A percentile compares a stretch with the other conserved stretches of the same genome.
Conservation (phyloP, 2,888 invertebrate genomes). For the Schizaphis graminum region DNA sequence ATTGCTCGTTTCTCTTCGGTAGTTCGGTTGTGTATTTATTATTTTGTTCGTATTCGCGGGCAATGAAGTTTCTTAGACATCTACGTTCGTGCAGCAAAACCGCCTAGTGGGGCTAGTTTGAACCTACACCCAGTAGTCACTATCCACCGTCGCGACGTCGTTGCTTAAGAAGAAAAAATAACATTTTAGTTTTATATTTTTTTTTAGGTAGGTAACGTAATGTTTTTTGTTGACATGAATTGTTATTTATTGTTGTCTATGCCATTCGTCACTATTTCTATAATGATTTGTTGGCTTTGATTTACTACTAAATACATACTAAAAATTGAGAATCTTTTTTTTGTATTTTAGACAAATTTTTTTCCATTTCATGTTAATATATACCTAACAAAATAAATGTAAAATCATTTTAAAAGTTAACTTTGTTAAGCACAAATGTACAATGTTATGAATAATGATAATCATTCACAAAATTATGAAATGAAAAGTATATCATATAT, state of each 20-base stretch:
- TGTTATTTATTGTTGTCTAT: neutral
- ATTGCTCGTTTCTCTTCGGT: neutral
- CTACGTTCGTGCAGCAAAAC: neutral
- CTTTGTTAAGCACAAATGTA: neutral
- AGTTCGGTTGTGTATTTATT: neutral
- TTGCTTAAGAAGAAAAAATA: neutral
- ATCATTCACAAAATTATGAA: neutral
- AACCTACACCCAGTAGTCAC: neutral
- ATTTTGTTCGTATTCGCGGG: neutral
- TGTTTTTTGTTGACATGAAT: neutral
- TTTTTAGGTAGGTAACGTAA: neutral
- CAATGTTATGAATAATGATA: neutral
- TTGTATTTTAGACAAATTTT: neutral
- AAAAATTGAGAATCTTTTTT: neutral
- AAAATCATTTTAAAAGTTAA: neutral
- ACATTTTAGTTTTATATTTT: neutral
- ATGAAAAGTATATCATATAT: neutral
- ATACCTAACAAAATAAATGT: neutral
- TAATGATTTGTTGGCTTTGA: neutral
- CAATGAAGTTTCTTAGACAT: neutral
- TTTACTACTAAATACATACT: neutral
- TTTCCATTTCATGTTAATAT: neutral
- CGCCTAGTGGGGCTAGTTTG: neutral
- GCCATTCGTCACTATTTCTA: neutral
- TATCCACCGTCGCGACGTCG: neutral